Evolutionary conservation across 2,888 invertebrate genomes (phyloP).

Genomic region (Dicyrtoma fusca): DNA sequence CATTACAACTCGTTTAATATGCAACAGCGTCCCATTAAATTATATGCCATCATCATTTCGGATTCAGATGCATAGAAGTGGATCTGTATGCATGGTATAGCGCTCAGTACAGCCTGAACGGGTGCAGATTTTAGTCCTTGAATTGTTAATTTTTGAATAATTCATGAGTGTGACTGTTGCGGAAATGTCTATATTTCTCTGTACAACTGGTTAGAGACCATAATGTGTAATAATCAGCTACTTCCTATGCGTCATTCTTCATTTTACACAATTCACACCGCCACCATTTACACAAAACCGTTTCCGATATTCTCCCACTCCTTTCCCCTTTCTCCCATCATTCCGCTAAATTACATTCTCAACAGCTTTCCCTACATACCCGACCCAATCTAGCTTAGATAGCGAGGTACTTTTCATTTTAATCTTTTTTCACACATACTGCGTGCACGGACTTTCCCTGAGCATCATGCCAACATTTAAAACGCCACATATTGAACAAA

Average conservation of each 20-base stretch:
- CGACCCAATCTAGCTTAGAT: too few species aligned
- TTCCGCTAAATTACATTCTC: background rate
- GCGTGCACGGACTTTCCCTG: background rate
- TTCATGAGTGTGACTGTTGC: constrained; percentile 20
- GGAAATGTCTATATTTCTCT: constrained; percentile 12
- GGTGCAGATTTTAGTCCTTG: constrained; percentile 12
- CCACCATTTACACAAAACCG: background rate
- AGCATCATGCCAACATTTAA: background rate
- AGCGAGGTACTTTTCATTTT: too few species aligned
- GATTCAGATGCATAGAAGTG: background rate
- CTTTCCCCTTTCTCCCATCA: background rate
- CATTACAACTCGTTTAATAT: constrained; percentile 12
- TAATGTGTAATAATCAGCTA: constrained; percentile 6
- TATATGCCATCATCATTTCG: constrained; percentile 1
- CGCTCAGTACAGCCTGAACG: background rate
- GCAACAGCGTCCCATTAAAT: background rate
- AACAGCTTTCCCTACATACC: too few species aligned
- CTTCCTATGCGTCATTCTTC: constrained; percentile 7
- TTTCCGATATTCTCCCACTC: background rate
- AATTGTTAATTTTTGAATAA: constrained; percentile 25
- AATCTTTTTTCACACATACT: too few species aligned
- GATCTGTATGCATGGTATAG: too few species aligned
- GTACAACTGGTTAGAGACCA: background rate
- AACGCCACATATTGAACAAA: too few species aligned
- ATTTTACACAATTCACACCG: background rate